Evolutionary conservation across 92 coral and sea anemone species (phyloP), one percentile per base, ranked within the genome.

Genomic region (Scolanthus callimorphus): DNA sequence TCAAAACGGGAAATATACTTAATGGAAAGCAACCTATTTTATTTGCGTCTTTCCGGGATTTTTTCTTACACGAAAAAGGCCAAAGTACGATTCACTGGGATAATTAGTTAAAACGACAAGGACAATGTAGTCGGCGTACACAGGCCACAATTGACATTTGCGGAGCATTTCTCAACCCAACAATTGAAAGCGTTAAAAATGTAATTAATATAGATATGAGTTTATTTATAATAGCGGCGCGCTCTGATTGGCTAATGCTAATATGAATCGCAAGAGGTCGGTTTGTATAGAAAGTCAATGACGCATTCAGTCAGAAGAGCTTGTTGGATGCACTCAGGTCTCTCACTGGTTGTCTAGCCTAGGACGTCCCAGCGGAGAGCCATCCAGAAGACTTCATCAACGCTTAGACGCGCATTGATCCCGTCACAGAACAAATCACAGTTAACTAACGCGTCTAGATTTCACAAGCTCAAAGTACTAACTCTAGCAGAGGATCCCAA

Each of bases 191-290:
- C 96, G 96, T 89, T 94, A 88, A 94, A n/a, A 85, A 86, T 78
- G 94, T 94, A 94, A 94, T 94, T 94, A 94, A 94, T 89, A 94
- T 79, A 89, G 99, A 94, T 94, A 84, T 85, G 92, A 84, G 84
- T 84, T 85, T 94, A 86, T 94, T 94, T 94, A 84, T 90, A 71
- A 84, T 68, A 51, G 81, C 68, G 74, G 84, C 67, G 83, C 70
- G 55, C 79, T 71, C 72, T 89, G 99, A 94, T 94, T 94, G 99
- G 99, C 89, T 85, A 91, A 55, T 84, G 69, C 74, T 61, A 73
- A 85, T 77, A 69, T 83, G 85, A 87, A 84, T 81, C 89, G 78
- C 76, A 77, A 72, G 76, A 72, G 89, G 92, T 76, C 79, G 70
- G 96, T 80, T 84, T 85, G 99, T 88, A 94, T 88, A 82, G 90